Evolutionary conservation across 2,113 vertebrate species (phyloP).

Genomic region (Edolisoma coerulescens): DNA sequence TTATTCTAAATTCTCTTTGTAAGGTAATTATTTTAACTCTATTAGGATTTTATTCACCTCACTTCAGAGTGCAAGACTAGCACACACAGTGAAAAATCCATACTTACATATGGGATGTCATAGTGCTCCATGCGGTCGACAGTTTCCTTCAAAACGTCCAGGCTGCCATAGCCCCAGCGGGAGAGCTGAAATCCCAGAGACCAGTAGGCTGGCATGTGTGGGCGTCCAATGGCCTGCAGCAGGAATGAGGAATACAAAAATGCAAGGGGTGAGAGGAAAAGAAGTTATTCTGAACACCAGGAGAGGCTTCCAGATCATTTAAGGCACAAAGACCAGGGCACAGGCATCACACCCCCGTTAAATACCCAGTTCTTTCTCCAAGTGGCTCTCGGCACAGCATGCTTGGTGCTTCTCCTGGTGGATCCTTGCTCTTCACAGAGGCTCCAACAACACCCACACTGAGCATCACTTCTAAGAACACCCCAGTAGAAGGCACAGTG

Average conservation of each 20-base stretch:
- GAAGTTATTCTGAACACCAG: not conserved
- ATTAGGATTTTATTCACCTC: not conserved
- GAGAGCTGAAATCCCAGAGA: conserved; percentile 87
- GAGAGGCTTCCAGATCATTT: not conserved
- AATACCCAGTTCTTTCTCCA: not conserved
- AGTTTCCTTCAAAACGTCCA: conserved; percentile 73
- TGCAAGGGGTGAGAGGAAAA: not conserved
- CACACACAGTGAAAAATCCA: not conserved
- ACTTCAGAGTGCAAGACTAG: not conserved
- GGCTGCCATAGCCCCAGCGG: conserved; percentile 79
- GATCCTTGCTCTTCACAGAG: not conserved
- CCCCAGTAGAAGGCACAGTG: fast-evolving
- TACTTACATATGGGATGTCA: conserved; percentile 80
- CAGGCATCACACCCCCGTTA: not conserved
- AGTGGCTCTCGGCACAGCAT: not conserved
- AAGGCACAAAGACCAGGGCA: not conserved
- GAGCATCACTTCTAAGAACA: not conserved
- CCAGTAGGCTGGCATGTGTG: conserved; percentile 87
- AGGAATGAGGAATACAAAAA: not conserved
- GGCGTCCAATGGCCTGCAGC: conserved; percentile 71
- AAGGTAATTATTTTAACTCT: not conserved
- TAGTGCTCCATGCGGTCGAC: conserved; percentile 76
- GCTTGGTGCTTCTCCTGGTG: not conserved
- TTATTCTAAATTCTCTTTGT: not conserved
- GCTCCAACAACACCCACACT: no score